These are phyloP conservation scores for Mesochorus sp. DNA, from an alignment of 2,888 invertebrate genomes.

Conservation along the genomic window DNA sequence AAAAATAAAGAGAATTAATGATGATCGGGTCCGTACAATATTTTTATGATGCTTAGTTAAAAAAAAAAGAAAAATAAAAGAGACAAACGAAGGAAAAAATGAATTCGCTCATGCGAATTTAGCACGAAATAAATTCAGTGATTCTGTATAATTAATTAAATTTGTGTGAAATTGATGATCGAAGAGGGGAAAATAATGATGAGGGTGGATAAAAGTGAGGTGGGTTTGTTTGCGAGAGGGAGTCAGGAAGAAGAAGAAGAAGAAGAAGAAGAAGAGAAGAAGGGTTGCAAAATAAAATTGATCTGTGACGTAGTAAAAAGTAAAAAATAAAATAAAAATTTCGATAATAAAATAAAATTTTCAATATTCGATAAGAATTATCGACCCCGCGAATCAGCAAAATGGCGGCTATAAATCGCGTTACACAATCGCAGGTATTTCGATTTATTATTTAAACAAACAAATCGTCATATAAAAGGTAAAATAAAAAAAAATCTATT, in stretches of 20 bases:
- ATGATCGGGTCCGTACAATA: slow-evolving; percentile 78
- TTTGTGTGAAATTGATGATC: slow-evolving; percentile 67
- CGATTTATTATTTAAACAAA: too few relatives aligned
- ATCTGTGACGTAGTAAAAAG: background rate
- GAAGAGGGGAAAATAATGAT: slow-evolving; percentile 63
- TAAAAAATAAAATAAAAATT: slow-evolving; percentile 49
- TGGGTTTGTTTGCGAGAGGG: slow-evolving; percentile 60
- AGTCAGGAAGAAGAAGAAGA: slow-evolving; percentile 57
- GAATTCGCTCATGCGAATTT: slow-evolving; percentile 56
- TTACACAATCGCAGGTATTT: too few relatives aligned
- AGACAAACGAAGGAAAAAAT: slow-evolving; percentile 13
- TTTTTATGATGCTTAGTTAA: slow-evolving; percentile 73
- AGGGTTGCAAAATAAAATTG: slow-evolving; percentile 60
- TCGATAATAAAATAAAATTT: slow-evolving; percentile 40
- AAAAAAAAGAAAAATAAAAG: slow-evolving; percentile 12
- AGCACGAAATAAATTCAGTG: slow-evolving; percentile 65
- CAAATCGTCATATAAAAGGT: too few relatives aligned
- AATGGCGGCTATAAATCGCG: background rate
- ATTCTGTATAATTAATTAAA: slow-evolving; percentile 64
- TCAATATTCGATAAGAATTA: background rate
- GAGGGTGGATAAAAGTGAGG: slow-evolving; percentile 64
- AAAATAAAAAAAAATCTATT: too few relatives aligned
- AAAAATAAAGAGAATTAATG: slow-evolving; percentile 69
- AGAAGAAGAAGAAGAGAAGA: slow-evolving; percentile 27
- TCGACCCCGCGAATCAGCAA: background rate